Base-by-base conservation (phyloP, 1,140 invertebrate species). In the Camponotus floridanus region DNA sequence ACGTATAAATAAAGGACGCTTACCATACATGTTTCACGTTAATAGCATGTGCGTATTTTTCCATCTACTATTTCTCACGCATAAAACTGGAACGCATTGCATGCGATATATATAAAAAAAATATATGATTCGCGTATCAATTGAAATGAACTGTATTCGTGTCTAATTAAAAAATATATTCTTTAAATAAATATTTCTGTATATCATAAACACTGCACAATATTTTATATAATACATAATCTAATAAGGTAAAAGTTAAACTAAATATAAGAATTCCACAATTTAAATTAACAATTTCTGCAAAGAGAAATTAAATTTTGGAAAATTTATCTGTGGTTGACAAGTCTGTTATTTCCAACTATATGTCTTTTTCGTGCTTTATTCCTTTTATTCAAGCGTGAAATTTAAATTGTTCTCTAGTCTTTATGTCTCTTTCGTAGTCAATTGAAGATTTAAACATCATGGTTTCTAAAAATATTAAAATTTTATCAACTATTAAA, bases 61-160 rank as follows among this genome's bases (percentile, higher is more conserved):
- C 39, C 18, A 26, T 21, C 39, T 45, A 36, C 39, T 62, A 74
- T 83, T 62, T 73, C 48, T 7, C 21, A 42, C 55, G 13, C 39
- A 33, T 21, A 62, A 61, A 83, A 83, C 26, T 33, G 18, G 18
- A 26, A 21, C 18, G n/a, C 39, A 18, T 6, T 21, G 26, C 36
- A 13, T 68, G n/a, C 8, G 68, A 33, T 8, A 6, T 15, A 42
- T 45, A 45, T 55, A 45, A 55, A 81, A 59, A 73, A 26, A 51
- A 33, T 61, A 74, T 31, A 33, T 26, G 39, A 42, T 36, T 21
- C 18, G n/a, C 39, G 39, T 61, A 83, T 18, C 57, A 81, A 83
- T 83, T 83, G 62, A 83, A 61, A 74, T 42, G 55, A 81, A 65
- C 26, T 15, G 39, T 83, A 61, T 83, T 21, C 31, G n/a, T 74